Evolutionary conservation across 2,113 vertebrate species (phyloP), one percentile per base, ranked within the genome.

Genomic region (Pampusana beccarii): DNA sequence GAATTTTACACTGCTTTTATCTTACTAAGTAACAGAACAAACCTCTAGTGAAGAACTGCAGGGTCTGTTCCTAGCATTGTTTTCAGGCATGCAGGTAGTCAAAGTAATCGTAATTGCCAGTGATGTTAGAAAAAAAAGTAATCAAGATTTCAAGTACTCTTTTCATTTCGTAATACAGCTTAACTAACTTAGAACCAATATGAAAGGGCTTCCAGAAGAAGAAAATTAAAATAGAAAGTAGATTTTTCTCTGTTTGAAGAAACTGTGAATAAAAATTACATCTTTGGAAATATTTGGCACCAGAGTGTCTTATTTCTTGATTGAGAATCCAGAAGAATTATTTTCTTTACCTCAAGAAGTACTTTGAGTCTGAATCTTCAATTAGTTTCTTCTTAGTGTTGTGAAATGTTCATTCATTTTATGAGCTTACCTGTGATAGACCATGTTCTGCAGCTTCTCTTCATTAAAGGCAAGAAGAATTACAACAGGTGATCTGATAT

Each of bases 361-460:
- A 50, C 11, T 80, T 21, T 44, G 23, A 82, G 14, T 50, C 62
- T 95, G 72, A 93, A 84, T 90, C 77, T 94, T 88, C 72, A 88
- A 23, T 90, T 73, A 61, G 36, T 91, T 92, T 57, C 13, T 71
- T 44, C 60, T 77, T 90, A 81, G 53, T 94, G 58, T 81, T 84
- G 94, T 13, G 26, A 94, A 90, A 91, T 85, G n/a, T 58, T 92
- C 48, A 62, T 79, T 95, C 34, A 26, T 88, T 93, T 57, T 40
- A 50, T n/a, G 80, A 78, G 48, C 75, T 92, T 84, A 42, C 73
- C 58, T 91, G 80, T 92, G 74, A n/a, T 36, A 67, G 83, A n/a
- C 64, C 19, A 6, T 88, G 57, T 96, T 96, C 60, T 93, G 51
- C 86, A 93, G 64, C 66, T 92, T 96, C 67, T 96, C 86, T 95